Conservation (phyloP, 2,888 invertebrate genomes). For the Mythimna lalbum region DNA sequence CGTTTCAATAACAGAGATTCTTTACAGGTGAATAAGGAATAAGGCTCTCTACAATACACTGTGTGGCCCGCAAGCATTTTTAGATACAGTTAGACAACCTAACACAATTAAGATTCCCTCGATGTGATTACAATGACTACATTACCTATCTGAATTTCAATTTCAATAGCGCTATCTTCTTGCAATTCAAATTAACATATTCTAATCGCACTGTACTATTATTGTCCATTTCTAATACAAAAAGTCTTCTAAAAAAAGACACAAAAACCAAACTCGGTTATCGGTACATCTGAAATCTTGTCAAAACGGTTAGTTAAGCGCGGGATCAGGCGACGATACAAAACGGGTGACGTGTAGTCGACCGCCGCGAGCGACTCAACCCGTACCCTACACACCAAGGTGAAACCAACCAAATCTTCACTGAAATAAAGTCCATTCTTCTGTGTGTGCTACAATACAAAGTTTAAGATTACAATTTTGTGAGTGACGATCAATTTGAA, state of each 20-base stretch:
- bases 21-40: neutral
- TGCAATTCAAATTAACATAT: constrained; percentile 37
- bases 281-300: constrained; percentile 86
- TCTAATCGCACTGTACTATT: constrained; percentile 31
- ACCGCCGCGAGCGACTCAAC: constrained; percentile 67
- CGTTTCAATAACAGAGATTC: constrained; percentile 56
- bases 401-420: constrained; percentile 24
- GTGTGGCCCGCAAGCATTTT: neutral
- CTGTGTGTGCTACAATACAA: constrained; percentile 12
- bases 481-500: constrained; percentile 84
- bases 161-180: constrained; percentile 4
- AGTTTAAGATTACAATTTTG: constrained; percentile 68
- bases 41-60: neutral
- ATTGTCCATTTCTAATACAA: constrained; percentile 26
- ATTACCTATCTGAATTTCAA: constrained; percentile 1
- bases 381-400: constrained; percentile 44
- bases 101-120: neutral
- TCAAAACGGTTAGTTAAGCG: constrained; percentile 90
- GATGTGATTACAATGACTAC: constrained; percentile 12
- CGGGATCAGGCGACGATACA: constrained; percentile 87
- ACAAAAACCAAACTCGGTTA: constrained; percentile 70
- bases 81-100: neutral
- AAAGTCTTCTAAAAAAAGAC: constrained; percentile 62
- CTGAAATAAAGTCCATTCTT: constrained; percentile 67
- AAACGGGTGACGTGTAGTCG: constrained; percentile 82